Evolutionary conservation across 2,113 vertebrate genomes (phyloP).

Genomic region (Aythya baeri): DNA sequence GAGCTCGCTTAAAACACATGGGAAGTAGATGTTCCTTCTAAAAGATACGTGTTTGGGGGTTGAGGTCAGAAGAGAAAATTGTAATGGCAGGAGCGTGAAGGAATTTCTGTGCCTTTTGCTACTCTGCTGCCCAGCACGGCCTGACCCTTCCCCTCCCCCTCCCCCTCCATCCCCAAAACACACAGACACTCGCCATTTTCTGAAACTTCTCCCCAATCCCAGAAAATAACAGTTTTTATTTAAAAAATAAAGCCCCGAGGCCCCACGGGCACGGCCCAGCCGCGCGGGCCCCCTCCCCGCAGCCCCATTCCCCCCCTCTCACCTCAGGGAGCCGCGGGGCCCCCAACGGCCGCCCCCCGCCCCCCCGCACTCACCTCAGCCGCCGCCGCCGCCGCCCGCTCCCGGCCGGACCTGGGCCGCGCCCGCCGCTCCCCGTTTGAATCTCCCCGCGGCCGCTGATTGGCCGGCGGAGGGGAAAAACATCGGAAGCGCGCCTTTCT

Average conservation of each 20-base stretch:
- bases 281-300: too few relatives aligned
- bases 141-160: not conserved
- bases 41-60: not conserved
- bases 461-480: too few relatives aligned
- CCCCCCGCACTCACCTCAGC: too few relatives aligned
- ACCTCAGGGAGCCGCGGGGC: too few relatives aligned
- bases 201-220: not conserved
- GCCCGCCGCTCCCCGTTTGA: too few relatives aligned
- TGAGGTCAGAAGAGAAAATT: not conserved
- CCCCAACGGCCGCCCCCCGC: too few relatives aligned
- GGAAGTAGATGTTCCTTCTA: not conserved
- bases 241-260: not conserved
- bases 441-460: too few relatives aligned
- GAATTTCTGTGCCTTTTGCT: not conserved
- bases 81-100: not conserved
- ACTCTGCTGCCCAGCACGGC: not conserved
- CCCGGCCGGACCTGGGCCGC: too few relatives aligned
- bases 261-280: too few relatives aligned
- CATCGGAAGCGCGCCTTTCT: too few relatives aligned
- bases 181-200: accelerated
- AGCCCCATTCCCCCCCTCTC: too few relatives aligned
- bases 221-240: not conserved
- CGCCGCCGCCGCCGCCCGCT: too few relatives aligned
- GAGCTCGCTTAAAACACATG: not conserved
- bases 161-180: not conserved